Evolutionary conservation across 2,797 vertebrate species (phyloP), one percentile per base, ranked within the genome.

Genomic region (Muscicapa striata): DNA sequence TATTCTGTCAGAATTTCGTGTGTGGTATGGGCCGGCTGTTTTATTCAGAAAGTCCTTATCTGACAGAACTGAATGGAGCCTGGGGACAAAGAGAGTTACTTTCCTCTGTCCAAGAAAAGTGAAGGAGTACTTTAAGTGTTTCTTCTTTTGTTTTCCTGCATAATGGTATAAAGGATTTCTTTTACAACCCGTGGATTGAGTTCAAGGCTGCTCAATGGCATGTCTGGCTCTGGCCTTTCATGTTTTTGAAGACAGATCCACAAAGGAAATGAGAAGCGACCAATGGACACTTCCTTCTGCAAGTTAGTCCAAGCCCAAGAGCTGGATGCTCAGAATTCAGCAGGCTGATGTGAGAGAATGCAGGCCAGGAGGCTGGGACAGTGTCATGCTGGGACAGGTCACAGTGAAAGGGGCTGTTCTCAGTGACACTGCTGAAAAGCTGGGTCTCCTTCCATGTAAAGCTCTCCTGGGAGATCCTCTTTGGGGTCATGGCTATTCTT

Each of bases 81-180:
- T 80, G 49, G n/a, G n/a, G 64, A 93, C 75, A 90, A 89, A 90
- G 68, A 30, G 19, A 49, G 55, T 54, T 89, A 54, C 32, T 94
- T 91, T 96, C 34, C 82, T 91, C 79, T 81, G 49, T 15, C 45
- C 87, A 72, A 55, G 58, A 41, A 89, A 58, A 95, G 77, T 64
- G 76, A 90, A 75, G 61, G 88, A 70, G 79, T 54, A 69, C 74
- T 93, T 89, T 59, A 86, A 84, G 36, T 74, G 62, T 82, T 84
- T 70, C 69, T 85, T 74, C 89, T 85, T 95, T 94, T 94, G 58
- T 95, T 93, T 96, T 91, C 62, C 34, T 87, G 51, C 46, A 86
- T 94, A 93, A 86, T 84, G 49, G 62, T 68, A 58, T 79, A 88
- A 91, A 94, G 54, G 22, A 77, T 87, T 96, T 82, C 76, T 86